Percentiles rank a stretch among this genome's conserved stretches.
phyloP scores from a whole-genome alignment of 2,113 vertebrate genomes.

The Crotophaga sulcirostris region DNA sequence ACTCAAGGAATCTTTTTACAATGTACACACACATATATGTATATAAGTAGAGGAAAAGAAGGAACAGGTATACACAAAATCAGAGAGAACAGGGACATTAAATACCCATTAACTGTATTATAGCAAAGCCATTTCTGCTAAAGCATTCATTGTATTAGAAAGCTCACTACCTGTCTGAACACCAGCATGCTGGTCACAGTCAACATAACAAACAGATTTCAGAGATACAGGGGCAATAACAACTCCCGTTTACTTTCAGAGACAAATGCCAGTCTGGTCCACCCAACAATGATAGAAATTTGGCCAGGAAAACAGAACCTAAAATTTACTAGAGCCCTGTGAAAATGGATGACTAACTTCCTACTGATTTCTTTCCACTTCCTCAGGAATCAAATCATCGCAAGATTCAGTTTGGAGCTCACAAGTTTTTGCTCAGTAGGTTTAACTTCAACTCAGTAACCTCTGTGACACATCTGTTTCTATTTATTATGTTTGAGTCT shows the following conservation, averaged over 20 bases:
- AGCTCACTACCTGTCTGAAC: not conserved
- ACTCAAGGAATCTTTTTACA: too few relatives aligned
- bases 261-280: not conserved
- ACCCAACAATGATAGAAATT: not conserved
- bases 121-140: not conserved
- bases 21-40: too few relatives aligned
- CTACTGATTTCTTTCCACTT: constrained; percentile 50
- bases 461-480: not conserved
- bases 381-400: constrained; percentile 18
- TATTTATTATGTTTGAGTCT: constrained; percentile 6
- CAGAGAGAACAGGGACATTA: not conserved
- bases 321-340: not conserved
- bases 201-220: not conserved
- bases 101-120: not conserved
- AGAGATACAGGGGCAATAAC: not conserved
- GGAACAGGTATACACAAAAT: not conserved
- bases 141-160: not conserved
- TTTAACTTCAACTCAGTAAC: not conserved
- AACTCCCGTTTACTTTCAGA: constrained; percentile 1
- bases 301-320: not conserved
- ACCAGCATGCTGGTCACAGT: not conserved
- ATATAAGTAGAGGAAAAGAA: not conserved
- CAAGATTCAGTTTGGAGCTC: not conserved
- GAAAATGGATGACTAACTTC: constrained; percentile 43
- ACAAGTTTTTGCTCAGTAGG: not conserved